These are phyloP conservation scores for Coendou prehensilis DNA, from an alignment of 2,797 vertebrate species.

Conservation along the genomic window DNA sequence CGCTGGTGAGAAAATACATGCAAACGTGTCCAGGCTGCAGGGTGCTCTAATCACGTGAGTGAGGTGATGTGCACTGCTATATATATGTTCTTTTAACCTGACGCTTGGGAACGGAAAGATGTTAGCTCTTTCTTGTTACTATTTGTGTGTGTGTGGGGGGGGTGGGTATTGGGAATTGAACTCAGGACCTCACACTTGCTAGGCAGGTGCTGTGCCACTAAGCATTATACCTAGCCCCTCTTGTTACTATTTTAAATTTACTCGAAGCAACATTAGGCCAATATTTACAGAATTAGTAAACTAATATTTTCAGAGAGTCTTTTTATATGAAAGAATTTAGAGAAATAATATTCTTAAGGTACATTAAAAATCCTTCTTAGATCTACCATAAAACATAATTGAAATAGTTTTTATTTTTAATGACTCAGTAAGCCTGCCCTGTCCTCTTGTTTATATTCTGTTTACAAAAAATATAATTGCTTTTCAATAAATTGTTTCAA, in stretches of 20 bases:
- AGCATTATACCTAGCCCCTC: background rate
- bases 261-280: background rate
- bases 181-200: too few relatives aligned
- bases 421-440: slow-evolving; percentile 18
- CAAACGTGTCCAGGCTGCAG: background rate
- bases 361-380: slow-evolving; percentile 37
- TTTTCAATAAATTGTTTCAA: slow-evolving; percentile 59
- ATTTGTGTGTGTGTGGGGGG: background rate
- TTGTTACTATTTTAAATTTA: slow-evolving; percentile 65
- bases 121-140: slow-evolving; percentile 29
- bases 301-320: slow-evolving; percentile 24
- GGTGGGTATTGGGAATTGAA: too few relatives aligned
- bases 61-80: background rate
- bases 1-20: slow-evolving; percentile 53
- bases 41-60: background rate
- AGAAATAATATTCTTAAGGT: slow-evolving; percentile 40
- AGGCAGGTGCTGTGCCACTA: too few relatives aligned
- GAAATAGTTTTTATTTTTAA: background rate
- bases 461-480: slow-evolving; percentile 34
- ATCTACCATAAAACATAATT: slow-evolving; percentile 40
- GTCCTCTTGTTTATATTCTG: background rate
- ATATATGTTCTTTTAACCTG: background rate
- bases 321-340: slow-evolving; percentile 34
- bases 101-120: slow-evolving; percentile 38
- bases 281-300: slow-evolving; percentile 61